A percentile compares a stretch with the other conserved stretches of the same genome.
These are phyloP conservation scores for Delichon dasypus DNA, from an alignment of 2,797 vertebrate species.

Conservation along the genomic window DNA sequence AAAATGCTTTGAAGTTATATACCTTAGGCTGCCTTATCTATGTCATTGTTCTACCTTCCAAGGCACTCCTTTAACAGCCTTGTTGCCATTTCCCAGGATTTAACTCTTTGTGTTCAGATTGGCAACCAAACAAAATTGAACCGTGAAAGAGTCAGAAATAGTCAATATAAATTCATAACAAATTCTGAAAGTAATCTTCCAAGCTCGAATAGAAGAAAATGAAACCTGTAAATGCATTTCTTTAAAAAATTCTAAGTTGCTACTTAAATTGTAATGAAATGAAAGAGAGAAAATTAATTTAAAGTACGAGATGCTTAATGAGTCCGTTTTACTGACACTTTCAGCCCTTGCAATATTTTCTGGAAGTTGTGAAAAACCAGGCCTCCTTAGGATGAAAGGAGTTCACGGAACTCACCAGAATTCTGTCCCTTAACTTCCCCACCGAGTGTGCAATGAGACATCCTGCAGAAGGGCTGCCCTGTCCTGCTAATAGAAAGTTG, in stretches of 20 bases:
- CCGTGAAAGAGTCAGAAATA: neutral
- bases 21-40: conserved; percentile 35
- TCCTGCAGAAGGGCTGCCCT: neutral
- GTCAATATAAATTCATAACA: neutral
- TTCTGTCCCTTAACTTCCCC: neutral
- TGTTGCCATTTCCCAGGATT: neutral
- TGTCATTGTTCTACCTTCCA: conserved; percentile 30
- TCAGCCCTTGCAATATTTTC: neutral
- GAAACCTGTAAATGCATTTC: neutral
- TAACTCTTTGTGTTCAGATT: neutral
- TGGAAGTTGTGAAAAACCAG: neutral
- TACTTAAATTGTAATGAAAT: neutral
- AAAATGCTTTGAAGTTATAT: conserved; percentile 37
- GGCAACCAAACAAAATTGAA: neutral
- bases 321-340: neutral
- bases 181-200: neutral
- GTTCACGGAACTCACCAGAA: neutral
- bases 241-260: neutral
- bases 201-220: neutral
- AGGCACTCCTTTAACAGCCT: neutral
- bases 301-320: neutral
- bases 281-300: neutral
- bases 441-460: neutral
- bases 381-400: neutral
- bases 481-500: neutral